Base-by-base conservation (phyloP, 2,888 invertebrate genomes). In the Idaea aversata region DNA sequence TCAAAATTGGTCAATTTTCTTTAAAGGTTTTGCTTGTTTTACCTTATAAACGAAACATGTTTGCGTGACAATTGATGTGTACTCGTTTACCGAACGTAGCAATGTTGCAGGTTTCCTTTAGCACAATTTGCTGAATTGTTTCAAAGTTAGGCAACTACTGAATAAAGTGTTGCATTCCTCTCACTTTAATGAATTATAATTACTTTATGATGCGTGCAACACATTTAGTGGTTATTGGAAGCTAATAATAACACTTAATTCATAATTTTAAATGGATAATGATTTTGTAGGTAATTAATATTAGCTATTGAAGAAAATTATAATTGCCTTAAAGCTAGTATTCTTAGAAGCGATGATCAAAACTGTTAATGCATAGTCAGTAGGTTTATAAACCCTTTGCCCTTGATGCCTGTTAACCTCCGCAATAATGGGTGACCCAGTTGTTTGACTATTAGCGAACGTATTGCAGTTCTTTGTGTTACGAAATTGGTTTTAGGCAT, bases 401-500 rank as follows among this genome's bases (percentile, higher is more conserved):
- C 83, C 85, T 87, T 86, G 82, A 77, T 75, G 68, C 76, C 73
- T 68, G 82, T 84, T 85, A 83, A 84, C 84, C 81, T 83, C 78
- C 75, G 70, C 77, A 75, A 70, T 77, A 74, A 75, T 71, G 63
- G 66, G 68, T 77, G 83, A 80, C 83, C 85, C 73, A 83, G 77
- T 83, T 86, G 77, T 79, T 79, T 77, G 75, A 75, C 75, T 72
- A 80, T 84, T 77, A 78, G 79, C 34, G 34, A 34, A 47, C 13
- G 3, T 47, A 47, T 47, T 4, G 10, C 47, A 47, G 10, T 47
- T 47, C 47, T 47, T 47, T 47, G 47, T 47, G 47, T 7, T 47
- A 47, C 47, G 47, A 47, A 7, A 47, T 47, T 47, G 47, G 13
- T 13, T 47, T 47, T 47, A 10, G 5, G 7, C 10, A 13, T 47